A percentile compares a stretch with the other conserved stretches of the same genome.
Conservation (phyloP, 1,140 invertebrate genomes). For the Drosophila sp. region DNA sequence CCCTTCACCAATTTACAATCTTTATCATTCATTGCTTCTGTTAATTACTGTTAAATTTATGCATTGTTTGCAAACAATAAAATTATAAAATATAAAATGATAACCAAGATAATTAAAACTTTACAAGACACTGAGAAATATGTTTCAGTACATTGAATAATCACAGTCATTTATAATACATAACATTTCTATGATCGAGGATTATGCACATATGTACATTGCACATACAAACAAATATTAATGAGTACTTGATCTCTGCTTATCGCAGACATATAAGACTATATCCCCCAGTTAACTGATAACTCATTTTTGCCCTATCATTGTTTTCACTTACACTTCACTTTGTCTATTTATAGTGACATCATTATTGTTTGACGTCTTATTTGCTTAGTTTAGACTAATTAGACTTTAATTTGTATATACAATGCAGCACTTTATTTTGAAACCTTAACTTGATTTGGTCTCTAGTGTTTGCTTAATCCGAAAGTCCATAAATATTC, state of each 20-base stretch:
- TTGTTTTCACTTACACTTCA: conserved; percentile 41
- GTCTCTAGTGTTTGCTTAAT: no score
- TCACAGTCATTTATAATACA: conserved; percentile 6
- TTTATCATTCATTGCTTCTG: conserved; percentile 57
- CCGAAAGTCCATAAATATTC: no score
- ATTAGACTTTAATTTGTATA: not conserved
- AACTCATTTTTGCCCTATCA: conserved; percentile 37
- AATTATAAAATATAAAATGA: conserved; percentile 54
- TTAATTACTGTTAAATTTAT: conserved; percentile 52
- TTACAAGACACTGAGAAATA: not conserved
- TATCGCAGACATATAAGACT: not conserved
- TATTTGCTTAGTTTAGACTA: not conserved
- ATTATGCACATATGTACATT: not conserved
- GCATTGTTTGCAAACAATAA: conserved; percentile 58
- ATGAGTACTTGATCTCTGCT: conserved; percentile 4
- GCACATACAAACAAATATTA: not conserved
- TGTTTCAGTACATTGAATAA: not conserved
- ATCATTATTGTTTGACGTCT: not conserved
- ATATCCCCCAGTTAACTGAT: not conserved
- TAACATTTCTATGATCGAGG: not conserved
- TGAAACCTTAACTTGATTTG: not conserved
- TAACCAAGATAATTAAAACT: conserved; percentile 22
- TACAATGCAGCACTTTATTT: not conserved
- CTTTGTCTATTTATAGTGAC: conserved; percentile 15
- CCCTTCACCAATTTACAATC: conserved; percentile 20